Base-by-base conservation (phyloP, 2,113 vertebrate species). In the Physeter macrocephalus region DNA sequence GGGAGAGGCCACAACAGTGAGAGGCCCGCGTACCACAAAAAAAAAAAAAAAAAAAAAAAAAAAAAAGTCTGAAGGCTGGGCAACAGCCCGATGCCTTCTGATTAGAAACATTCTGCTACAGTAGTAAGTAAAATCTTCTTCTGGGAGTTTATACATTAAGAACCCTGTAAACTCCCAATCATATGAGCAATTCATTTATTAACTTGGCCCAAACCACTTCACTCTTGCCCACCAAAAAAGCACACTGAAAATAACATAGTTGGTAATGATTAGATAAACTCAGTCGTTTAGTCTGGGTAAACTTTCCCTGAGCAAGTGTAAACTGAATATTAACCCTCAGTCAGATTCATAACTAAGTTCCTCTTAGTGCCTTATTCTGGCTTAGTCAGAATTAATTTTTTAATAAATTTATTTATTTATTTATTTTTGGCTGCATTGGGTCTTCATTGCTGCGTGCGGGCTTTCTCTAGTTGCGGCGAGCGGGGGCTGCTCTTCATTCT, bases 281-380 rank as follows among this genome's bases (percentile, higher is more conserved):
- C 61, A 82, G 72, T 39, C 39, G 88, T 90, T 49, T n/a, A 84
- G n/a, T 57, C 34, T 61, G 52, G 36, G 49, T 66, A 97, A 97
- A 78, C 52, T 67, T 84, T 52, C 31, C 39, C 64, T 52, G 9
- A n/a, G 1, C 46, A 94, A 87, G 41, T 80, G 25, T 82, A 95
- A 93, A 93, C 9, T 23, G 62, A 88, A 59, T 88, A 52, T 82
- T 81, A 94, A 72, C 41, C 21, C 66, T 91, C 27, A 49, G 20
- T 77, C 87, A 94, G 62, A 81, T 85, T 94, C 66, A 85, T 67
- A 86, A 87, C 54, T 67, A 43, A 77, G 74, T 92, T 86, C 29
- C 39, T 77, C 8, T 69, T 59, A 89, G 54, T 74, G 72, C 21
- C 49, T 71, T 34, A 89, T 43, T 78, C 39, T 91, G 80, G 43